These are phyloP conservation scores for Pangasius mekongensis DNA, from an alignment of 2,797 vertebrate genomes.

Conservation along the genomic window DNA sequence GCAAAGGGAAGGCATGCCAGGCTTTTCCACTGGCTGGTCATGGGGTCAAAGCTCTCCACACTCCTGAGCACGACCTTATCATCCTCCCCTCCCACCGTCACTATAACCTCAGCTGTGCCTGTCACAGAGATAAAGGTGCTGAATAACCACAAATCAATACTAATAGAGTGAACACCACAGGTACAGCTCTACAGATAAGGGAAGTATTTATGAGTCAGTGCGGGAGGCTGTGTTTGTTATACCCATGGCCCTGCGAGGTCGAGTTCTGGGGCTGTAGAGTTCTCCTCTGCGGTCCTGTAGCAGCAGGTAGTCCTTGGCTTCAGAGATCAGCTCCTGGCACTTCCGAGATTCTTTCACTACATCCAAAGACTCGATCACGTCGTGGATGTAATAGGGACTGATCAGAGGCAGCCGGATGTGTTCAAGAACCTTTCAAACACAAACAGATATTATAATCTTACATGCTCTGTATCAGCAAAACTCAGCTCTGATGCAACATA, in stretches of 20 bases:
- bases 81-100: conserved; percentile 82
- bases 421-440: conserved; percentile 74
- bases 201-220: neutral
- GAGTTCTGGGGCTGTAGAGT: conserved; percentile 74
- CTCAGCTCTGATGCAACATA: neutral
- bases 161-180: neutral
- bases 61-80: conserved; percentile 84
- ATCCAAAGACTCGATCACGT: conserved; percentile 77
- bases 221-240: neutral
- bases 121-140: conserved; percentile 43
- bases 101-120: conserved; percentile 80
- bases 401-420: conserved; percentile 80
- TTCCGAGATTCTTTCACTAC: conserved; percentile 75
- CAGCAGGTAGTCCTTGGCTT: conserved; percentile 83
- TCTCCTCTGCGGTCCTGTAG: conserved; percentile 81
- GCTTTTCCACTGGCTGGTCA: conserved; percentile 79
- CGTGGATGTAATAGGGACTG: conserved; percentile 83
- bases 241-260: conserved; percentile 80
- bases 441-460: neutral
- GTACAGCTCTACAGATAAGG: neutral
- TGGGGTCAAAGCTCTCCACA: conserved; percentile 80
- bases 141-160: neutral
- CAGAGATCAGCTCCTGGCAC: conserved; percentile 81
- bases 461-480: neutral
- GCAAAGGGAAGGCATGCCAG: conserved; percentile 81